phyloP scores from a whole-genome alignment of 2,113 vertebrate genomes.

The Perognathus longimembris region DNA sequence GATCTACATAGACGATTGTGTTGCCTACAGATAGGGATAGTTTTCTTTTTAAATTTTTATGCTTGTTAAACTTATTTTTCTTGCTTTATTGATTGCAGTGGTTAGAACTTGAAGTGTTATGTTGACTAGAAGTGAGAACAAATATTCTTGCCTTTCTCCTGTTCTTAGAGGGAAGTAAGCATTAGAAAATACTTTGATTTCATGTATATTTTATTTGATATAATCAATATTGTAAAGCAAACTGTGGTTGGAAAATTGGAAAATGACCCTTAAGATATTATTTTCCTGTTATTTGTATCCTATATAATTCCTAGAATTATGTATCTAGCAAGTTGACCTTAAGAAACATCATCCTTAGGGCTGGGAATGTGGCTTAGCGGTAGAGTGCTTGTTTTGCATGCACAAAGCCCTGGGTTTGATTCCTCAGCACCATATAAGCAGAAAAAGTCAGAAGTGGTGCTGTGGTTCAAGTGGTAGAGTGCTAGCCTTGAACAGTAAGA shows the following conservation, averaged over 20 bases:
- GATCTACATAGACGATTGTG: not conserved
- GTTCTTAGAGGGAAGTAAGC: not conserved
- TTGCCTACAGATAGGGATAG: not conserved
- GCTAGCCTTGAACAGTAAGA: too few species aligned
- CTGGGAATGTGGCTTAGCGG: too few species aligned
- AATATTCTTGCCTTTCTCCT: not conserved
- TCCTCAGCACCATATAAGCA: too few species aligned
- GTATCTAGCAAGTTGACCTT: too few species aligned
- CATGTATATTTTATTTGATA: not conserved
- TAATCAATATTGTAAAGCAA: not conserved
- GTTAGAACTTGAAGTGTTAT: not conserved
- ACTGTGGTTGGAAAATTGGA: not conserved
- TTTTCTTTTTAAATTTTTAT: not conserved
- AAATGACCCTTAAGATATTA: not conserved
- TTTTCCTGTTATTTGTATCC: not conserved
- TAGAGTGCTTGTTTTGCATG: too few species aligned
- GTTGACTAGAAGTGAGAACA: not conserved
- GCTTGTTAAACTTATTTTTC: not conserved
- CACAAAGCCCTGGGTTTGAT: too few species aligned
- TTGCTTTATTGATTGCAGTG: slow-evolving; percentile 5
- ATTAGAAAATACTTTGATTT: slow-evolving; percentile 16
- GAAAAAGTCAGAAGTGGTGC: too few species aligned
- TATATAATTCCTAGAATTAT: not conserved
- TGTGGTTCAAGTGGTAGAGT: too few species aligned
- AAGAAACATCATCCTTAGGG: not conserved